These are phyloP conservation scores for Argopecten irradians DNA, from an alignment of 1,140 invertebrate genomes.

Conservation along the genomic window DNA sequence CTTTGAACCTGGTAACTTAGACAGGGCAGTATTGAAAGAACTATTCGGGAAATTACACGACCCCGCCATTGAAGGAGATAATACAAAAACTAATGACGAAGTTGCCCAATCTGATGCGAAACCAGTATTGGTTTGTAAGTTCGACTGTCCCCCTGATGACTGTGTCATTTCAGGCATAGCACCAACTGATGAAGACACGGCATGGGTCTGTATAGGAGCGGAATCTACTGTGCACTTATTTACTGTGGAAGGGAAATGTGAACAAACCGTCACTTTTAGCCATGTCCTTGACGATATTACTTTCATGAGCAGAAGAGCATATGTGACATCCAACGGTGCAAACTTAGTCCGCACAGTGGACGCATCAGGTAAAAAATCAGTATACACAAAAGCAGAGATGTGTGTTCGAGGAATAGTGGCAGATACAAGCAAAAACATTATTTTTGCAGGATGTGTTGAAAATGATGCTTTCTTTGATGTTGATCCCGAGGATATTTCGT, in stretches of 20 bases:
- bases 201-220: constrained; percentile 39
- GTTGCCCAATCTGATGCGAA: neutral
- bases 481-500: constrained; percentile 15
- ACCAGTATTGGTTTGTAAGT: neutral
- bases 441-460: constrained; percentile 28
- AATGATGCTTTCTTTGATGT: constrained; percentile 38
- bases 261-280: neutral
- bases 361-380: neutral
- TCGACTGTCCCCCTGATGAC: constrained; percentile 30
- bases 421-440: neutral
- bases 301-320: neutral
- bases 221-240: constrained; percentile 23
- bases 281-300: constrained; percentile 34
- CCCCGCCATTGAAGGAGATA: neutral
- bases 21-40: constrained; percentile 27
- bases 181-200: constrained; percentile 24
- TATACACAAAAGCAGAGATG: constrained; percentile 27
- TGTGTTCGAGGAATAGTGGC: constrained; percentile 31
- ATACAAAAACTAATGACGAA: neutral
- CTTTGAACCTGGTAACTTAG: neutral
- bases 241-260: constrained; percentile 31
- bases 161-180: constrained; percentile 35
- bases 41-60: constrained; percentile 33
- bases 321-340: constrained; percentile 25
- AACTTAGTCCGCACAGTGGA: constrained; percentile 26